Evolutionary conservation across 1,140 invertebrate species (phyloP), one percentile per base, ranked within the genome.

Genomic region (Caenorhabditis tropicalis): DNA sequence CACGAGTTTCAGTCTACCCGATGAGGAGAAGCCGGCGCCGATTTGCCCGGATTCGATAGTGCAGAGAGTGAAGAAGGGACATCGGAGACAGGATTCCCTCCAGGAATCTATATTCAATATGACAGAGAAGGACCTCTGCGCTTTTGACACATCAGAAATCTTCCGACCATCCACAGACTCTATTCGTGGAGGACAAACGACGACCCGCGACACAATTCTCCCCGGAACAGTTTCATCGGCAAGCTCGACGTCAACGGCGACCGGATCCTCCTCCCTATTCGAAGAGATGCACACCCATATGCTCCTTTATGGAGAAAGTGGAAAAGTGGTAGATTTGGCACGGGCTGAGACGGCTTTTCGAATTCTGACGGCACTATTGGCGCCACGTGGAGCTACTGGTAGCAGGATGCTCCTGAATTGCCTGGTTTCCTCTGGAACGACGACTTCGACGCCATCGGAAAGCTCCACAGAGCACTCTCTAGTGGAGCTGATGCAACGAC

Each of bases 241-340:
- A 74, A 24, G n/a, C 29, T 74, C 65, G 3, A 46, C 65, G 7
- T n/a, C n/a, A 24, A 5, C 10, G 10, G 83, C 39, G 86, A 88
- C 39, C 36, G 85, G 82, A 33, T 88, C 91, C 1, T 74, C 65
- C 43, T 87, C 88, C 2, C 80, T 91, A 19, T 89, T 91, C 70
- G 85, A 90, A 65, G 90, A 91, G 56, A 83, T 88, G 15, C 89
- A 91, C 70, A 86, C 89, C 12, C 90, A 91, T 79, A 90, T 91
- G 88, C 82, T 91, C 9, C 83, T 91, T 15, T 91, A 91, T 84
- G 83, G 88, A 19, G 90, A 91, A 58, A 88, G 86, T 81, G 91
- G 91, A 27, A 74, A 86, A 53, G 84, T 88, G n/a, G 90, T 91
- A 19, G 90, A 91, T 82, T 81, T 91, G 39, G 89, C 85, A 2